phyloP scores from a whole-genome alignment of 1,140 invertebrate genomes.

The Zophobas morio region DNA sequence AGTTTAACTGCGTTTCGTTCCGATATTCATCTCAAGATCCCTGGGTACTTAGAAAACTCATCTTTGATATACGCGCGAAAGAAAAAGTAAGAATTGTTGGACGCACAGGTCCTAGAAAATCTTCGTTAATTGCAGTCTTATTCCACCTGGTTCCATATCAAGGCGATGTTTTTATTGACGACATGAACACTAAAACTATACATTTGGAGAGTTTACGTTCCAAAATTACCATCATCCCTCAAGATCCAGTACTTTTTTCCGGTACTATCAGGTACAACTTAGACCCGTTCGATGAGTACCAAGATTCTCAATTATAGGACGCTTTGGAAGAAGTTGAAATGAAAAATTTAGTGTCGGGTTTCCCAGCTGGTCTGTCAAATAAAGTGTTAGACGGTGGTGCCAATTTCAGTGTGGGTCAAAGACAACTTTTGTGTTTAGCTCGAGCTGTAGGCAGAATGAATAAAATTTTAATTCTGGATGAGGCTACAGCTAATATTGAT shows the following conservation, averaged over 20 bases:
- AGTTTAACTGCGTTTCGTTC: conserved; percentile 76
- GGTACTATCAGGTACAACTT: conserved; percentile 82
- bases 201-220: conserved; percentile 79
- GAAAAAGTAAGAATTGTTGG: conserved; percentile 82
- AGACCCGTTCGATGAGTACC: conserved; percentile 83
- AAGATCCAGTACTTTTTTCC: conserved; percentile 88
- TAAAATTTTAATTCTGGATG: conserved; percentile 73
- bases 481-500: conserved; percentile 74
- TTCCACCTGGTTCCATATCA: conserved; percentile 79
- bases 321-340: conserved; percentile 84
- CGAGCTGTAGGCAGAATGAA: conserved; percentile 76
- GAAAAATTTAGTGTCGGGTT: conserved; percentile 69
- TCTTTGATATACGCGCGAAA: conserved; percentile 72
- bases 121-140: conserved; percentile 82
- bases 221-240: conserved; percentile 87
- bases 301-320: conserved; percentile 83
- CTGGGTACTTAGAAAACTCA: conserved; percentile 76
- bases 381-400: conserved; percentile 74
- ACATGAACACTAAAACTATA: conserved; percentile 75
- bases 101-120: conserved; percentile 88
- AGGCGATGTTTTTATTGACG: conserved; percentile 84
- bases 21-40: conserved; percentile 76
- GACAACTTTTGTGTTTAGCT: conserved; percentile 75
- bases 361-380: conserved; percentile 62
- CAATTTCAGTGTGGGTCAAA: conserved; percentile 73